phyloP scores from a whole-genome alignment of 2,797 vertebrate genomes.

The Centroberyx gerrardi region DNA sequence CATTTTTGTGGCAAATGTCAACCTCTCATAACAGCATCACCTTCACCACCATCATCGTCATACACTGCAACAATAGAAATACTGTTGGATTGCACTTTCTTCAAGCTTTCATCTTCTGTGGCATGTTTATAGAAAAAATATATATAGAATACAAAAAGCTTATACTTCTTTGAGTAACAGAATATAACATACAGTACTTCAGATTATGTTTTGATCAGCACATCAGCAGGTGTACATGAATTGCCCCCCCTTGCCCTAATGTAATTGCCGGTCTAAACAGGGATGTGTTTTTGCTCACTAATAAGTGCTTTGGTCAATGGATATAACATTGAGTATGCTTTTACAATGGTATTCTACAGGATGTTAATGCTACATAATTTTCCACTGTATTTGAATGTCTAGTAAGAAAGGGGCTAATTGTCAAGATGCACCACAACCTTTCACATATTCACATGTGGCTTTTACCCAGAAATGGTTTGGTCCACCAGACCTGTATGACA shows the following conservation, averaged over 20 bases:
- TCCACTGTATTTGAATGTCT: constrained; percentile 77
- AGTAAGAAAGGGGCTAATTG: constrained; percentile 69
- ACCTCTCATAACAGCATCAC: constrained; percentile 79
- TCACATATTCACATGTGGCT: constrained; percentile 79
- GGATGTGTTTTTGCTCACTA: constrained; percentile 80
- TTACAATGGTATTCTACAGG: constrained; percentile 82
- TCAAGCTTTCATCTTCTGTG: constrained; percentile 85
- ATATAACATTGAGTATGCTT: constrained; percentile 79
- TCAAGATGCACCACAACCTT: constrained; percentile 74
- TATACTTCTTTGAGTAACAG: constrained; percentile 88
- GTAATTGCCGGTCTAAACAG: constrained; percentile 73
- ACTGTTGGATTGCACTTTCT: constrained; percentile 88
- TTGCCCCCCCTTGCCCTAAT: constrained; percentile 73
- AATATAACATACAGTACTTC: constrained; percentile 89
- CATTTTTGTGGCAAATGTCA: constrained; percentile 82
- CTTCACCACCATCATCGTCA: constrained; percentile 75
- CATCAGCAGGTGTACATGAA: constrained; percentile 85
- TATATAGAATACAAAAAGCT: constrained; percentile 88
- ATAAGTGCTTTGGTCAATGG: constrained; percentile 86
- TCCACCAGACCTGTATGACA: constrained; percentile 67
- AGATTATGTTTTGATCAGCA: constrained; percentile 87
- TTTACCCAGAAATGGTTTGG: constrained; percentile 70
- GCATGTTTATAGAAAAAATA: constrained; percentile 87
- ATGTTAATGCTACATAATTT: constrained; percentile 85
- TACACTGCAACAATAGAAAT: constrained; percentile 84